Evolutionary conservation across 2,888 invertebrate species (phyloP), one percentile per base, ranked within the genome.

Genomic region (Rhagium mordax): DNA sequence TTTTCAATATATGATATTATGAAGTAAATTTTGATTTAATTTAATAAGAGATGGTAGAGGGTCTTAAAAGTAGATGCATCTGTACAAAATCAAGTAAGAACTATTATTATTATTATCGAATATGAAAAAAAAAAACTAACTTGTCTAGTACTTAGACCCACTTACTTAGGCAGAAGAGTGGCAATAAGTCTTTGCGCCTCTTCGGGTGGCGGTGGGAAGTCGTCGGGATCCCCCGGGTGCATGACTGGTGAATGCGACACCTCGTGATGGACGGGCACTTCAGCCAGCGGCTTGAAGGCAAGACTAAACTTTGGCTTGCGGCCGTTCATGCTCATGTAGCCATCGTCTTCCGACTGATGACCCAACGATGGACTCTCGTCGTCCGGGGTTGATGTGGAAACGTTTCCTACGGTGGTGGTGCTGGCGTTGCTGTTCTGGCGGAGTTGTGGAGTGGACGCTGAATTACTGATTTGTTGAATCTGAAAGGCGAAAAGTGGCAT

Each of bases 271-370:
- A 88, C 88, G 72, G 89, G 88, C 66, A 84, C 86, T 86, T 91
- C 92, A 76, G 91, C 91, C 51, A 87, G 86, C 84, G 91, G 93
- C 89, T 90, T 92, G 89, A 91, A 93, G 86, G 91, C 91, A 87
- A 94, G 49, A 7, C 71, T 74, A 55, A 75, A 74, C 62, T 74
- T 72, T 18, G 72, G 92, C 88, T 93, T 93, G 87, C 95, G 92
- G 82, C 95, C 95, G 92, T 95, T 96, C 92, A 95, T 94, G 89
- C 95, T 95, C 95, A 95, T 95, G 89, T 96, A 95, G 88, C 95
- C 95, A 91, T 96, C 95, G 91, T 96, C 95, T 88, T 96, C 95
- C 71, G 95, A 95, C 87, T 95, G 95, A 88, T 95, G 95, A 82
- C 94, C 94, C 87, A 94, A 91, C 81, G 94, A 93, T 84, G 94